Percentiles rank a stretch among this genome's conserved stretches.
Evolutionary conservation across 2,797 vertebrate species (phyloP).

Genomic region (Craterocephalus amniculus): DNA sequence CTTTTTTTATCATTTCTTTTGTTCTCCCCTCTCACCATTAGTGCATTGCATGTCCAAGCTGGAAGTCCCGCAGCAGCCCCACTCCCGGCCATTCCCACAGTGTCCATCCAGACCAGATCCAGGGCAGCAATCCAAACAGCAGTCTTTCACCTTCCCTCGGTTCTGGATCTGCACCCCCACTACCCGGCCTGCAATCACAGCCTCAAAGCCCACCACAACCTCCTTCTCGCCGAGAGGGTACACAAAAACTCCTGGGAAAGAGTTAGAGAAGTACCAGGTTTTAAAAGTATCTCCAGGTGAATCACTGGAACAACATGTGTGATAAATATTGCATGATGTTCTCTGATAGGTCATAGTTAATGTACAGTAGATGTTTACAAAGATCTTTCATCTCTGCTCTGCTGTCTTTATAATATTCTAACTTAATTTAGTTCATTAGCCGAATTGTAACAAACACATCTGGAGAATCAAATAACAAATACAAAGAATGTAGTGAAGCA

Average conservation of each 20-base stretch:
- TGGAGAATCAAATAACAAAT: too few relatives aligned
- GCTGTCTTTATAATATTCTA: neutral
- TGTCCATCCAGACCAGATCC: constrained; percentile 72
- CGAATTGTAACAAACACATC: neutral
- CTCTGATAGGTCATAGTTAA: neutral
- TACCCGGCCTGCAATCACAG: constrained; percentile 82
- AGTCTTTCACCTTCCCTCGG: constrained; percentile 85
- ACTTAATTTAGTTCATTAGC: neutral
- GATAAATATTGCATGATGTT: neutral
- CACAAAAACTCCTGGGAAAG: constrained; percentile 89
- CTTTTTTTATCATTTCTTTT: neutral
- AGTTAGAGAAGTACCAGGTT: neutral
- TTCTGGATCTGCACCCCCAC: constrained; percentile 91
- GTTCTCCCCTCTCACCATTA: constrained; percentile 81
- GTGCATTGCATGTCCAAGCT: constrained; percentile 85
- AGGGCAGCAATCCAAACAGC: constrained; percentile 86
- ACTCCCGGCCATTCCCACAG: constrained; percentile 82
- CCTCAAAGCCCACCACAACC: constrained; percentile 92
- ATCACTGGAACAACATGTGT: neutral
- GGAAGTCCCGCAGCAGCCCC: constrained; percentile 80
- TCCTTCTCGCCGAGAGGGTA: constrained; percentile 94
- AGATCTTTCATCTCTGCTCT: neutral
- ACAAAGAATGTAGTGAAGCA: neutral
- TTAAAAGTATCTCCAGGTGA: neutral
- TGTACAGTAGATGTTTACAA: neutral